Evolutionary conservation across 2,888 invertebrate species (phyloP), one percentile per base, ranked within the genome.

Genomic region (Celastrina argiolus): DNA sequence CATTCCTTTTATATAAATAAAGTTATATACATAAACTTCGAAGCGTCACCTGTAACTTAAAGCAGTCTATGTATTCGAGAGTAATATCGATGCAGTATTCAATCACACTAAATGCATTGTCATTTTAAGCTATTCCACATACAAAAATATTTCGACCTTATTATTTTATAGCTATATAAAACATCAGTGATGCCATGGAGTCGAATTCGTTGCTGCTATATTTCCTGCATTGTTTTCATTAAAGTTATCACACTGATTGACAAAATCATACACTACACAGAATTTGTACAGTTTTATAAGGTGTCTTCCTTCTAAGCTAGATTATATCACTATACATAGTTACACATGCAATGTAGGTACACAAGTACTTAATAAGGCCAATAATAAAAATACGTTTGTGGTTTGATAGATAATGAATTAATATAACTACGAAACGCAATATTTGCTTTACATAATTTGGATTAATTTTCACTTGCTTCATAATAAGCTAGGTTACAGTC

Each of bases 121-220:
- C 81, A 79, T 76, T 84, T 82, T 87, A 86, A 70, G 75, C 84
- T 86, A 85, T 76, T 80, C 79, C 81, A 86, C 81, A 87, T 90
- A 90, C 81, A 90, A 90, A 89, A 89, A 89, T 89, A 89, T 84
- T 85, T 65, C 80, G 82, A 81, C 82, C 83, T 84, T 86, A 81
- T 79, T 81, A 84, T 82, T 84, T 8, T 39, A 22, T 61, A 61
- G 36, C 61, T 61, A 51, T 51, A 61, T 39, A 39, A 22, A 39
- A 56, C 22, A 28, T 34, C 39, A 61, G 61, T 61, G 61, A 36
- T 61, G 61, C 61, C 61, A 39, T 61, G 61, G 61, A 14, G 61
- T 61, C 61, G 6, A 36, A 39, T 36, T 59, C 31, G 34, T 14
- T 61, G 36, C 61, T 61, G 36, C 61, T 61, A 36, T 5, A 22